A percentile compares a stretch with the other conserved stretches of the same genome.
Conservation (phyloP, 2,797 vertebrate species). For the Mastacembelus armatus region DNA sequence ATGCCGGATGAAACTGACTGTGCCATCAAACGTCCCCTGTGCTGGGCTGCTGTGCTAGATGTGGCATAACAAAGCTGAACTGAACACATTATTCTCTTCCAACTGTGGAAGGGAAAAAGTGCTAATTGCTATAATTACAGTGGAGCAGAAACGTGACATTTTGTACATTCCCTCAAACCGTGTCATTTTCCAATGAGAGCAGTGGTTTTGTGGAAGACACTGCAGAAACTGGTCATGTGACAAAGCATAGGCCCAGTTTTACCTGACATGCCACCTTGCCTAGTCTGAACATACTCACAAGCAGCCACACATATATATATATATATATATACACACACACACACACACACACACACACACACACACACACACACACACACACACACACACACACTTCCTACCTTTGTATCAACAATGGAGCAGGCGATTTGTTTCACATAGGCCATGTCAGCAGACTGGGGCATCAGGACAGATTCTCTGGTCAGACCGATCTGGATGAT, state of each 20-base stretch:
- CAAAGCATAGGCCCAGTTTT: conserved; percentile 4
- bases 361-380: conserved; percentile 8
- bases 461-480: conserved; percentile 89
- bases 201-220: background rate
- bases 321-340: too few species aligned
- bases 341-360: conserved; percentile 4
- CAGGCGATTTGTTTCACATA: conserved; percentile 92
- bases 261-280: conserved; percentile 4
- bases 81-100: conserved; percentile 19
- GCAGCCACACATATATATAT: too few species aligned
- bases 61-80: conserved; percentile 30
- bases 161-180: conserved; percentile 10
- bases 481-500: conserved; percentile 93
- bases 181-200: conserved; percentile 5
- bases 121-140: conserved; percentile 47
- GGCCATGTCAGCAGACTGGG: conserved; percentile 87
- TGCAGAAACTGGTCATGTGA: conserved; percentile 2
- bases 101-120: conserved; percentile 22
- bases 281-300: background rate
- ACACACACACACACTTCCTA: conserved; percentile 62
- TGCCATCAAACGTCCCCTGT: conserved; percentile 6
- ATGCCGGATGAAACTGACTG: background rate
- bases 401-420: conserved; percentile 94
- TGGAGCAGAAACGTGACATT: conserved; percentile 1
- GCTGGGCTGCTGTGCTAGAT: background rate